Conservation (phyloP, 2,888 invertebrate species). For the Lysandra coridon region DNA sequence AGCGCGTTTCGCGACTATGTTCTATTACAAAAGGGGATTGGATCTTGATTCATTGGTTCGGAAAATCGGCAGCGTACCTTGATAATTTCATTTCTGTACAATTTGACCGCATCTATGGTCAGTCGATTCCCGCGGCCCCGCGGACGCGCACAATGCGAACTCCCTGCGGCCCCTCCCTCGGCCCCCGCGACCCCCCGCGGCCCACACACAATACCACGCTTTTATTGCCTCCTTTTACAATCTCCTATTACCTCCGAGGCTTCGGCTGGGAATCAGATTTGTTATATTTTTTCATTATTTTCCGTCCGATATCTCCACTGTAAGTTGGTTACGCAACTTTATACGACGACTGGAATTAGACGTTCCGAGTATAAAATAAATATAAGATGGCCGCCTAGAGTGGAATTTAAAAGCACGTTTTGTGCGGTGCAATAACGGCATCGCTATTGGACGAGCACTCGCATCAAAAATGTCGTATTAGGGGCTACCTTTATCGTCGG, state of each 20-base stretch:
- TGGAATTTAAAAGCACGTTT: conserved; percentile 42
- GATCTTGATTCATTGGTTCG: conserved; percentile 81
- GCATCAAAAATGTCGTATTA: conserved; percentile 66
- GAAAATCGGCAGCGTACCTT: conserved; percentile 81
- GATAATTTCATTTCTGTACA: conserved; percentile 82
- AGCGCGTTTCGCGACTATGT: conserved; percentile 77
- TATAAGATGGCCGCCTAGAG: conserved; percentile 32
- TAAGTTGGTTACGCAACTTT: conserved; percentile 36
- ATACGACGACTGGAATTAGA: conserved; percentile 36
- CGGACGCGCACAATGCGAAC: conserved; percentile 74
- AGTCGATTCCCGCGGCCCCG: conserved; percentile 75
- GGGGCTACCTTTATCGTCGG: conserved; percentile 56
- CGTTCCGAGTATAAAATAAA: conserved; percentile 25
- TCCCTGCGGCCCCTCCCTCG: conserved; percentile 52
- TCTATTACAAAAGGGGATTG: conserved; percentile 81
- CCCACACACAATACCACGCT: conserved; percentile 79
- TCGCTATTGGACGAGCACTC: conserved; percentile 51
- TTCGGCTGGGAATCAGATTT: conserved; percentile 76
- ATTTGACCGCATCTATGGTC: conserved; percentile 80
- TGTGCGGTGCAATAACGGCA: conserved; percentile 47
- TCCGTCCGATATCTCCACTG: conserved; percentile 65
- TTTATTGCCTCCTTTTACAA: conserved; percentile 81
- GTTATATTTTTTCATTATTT: conserved; percentile 65
- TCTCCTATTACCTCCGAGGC: conserved; percentile 78
- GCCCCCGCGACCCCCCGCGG: conserved; percentile 72